Evolutionary conservation across 2,113 vertebrate genomes (phyloP), one percentile per base, ranked within the genome.

Genomic region (Aythya baeri): DNA sequence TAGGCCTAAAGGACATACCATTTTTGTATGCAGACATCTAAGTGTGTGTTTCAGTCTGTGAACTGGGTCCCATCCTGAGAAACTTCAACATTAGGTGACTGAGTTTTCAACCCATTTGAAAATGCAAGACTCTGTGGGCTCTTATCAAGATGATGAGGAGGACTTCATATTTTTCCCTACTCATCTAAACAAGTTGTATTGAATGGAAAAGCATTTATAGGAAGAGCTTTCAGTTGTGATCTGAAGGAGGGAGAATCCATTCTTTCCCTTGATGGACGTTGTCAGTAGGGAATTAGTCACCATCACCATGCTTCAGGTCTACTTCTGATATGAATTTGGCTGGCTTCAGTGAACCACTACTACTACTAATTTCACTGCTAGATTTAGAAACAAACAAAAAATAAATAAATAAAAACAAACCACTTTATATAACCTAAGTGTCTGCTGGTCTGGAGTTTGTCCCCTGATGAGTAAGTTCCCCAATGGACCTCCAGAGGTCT

Each of bases 91-190:
- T 11, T 27, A 21, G 17, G 9, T 57, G 46, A 8, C 6, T 27
- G 54, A 27, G 13, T 9, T 5, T 44, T 72, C 0, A 0, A 31
- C 13, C 17, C 15, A 6, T 58, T 32, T 85, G 32, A 20, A 38
- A 66, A 10, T 25, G 5, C 22, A 34, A 79, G 62, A 12, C 4
- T 52, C 22, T 41, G 2, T 1, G 3, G 49, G 16, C 6, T 96
- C 36, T n/a, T 72, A 32, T 83, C 49, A 65, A 20, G 11, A n/a
- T 3, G 29, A 9, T 29, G 27, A 0, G 13, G 34, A 65, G 5
- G 22, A 38, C 50, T 72, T 57, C 17, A 18, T 11, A 7, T 46
- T 63, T 72, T 27, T 8, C 10, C 21, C 41, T 49, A 1, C 18
- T 81, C 21, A 67, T 38, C 13, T 44, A 12, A 86, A 36, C 7